A percentile compares a stretch with the other conserved stretches of the same genome.
These are phyloP conservation scores for Muschampia plurimacula DNA, from an alignment of 2,888 invertebrate species.

Conservation along the genomic window DNA sequence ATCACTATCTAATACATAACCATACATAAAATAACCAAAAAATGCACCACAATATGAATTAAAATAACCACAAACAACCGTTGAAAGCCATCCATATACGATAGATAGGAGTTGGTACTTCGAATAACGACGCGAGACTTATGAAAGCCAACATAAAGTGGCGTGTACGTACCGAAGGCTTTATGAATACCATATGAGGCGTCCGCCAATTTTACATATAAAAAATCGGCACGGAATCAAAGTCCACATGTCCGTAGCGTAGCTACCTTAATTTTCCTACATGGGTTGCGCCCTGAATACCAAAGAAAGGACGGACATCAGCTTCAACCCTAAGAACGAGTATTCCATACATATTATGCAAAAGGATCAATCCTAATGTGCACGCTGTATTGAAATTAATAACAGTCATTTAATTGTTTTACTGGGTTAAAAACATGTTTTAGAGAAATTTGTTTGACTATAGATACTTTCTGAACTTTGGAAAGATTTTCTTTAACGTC, in stretches of 20 bases:
- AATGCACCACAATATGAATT: no score
- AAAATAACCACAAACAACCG: background rate
- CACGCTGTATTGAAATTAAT: slow-evolving; percentile 49
- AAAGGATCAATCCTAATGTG: slow-evolving; percentile 56
- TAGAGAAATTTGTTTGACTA: background rate
- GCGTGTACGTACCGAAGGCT: slow-evolving; percentile 57
- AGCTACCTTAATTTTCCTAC: slow-evolving; percentile 80
- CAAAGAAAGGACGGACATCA: slow-evolving; percentile 68
- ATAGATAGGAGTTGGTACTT: background rate
- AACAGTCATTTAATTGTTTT: slow-evolving; percentile 50
- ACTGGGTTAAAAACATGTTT: background rate
- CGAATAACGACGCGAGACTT: background rate
- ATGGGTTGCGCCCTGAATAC: slow-evolving; percentile 69
- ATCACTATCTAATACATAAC: no score
- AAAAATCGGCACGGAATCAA: slow-evolving; percentile 77
- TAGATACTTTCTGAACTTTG: background rate
- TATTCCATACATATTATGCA: slow-evolving; percentile 67
- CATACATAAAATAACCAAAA: no score
- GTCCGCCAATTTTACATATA: slow-evolving; percentile 66
- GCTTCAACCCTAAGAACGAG: slow-evolving; percentile 59
- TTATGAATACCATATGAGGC: slow-evolving; percentile 77
- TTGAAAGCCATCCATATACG: background rate
- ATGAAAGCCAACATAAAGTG: slow-evolving; percentile 61
- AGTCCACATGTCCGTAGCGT: slow-evolving; percentile 74
- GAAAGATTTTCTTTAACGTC: slow-evolving; percentile 60